Evolutionary conservation across 2,888 invertebrate species (phyloP), one percentile per base, ranked within the genome.

Genomic region (Entomobrya multifasciata): DNA sequence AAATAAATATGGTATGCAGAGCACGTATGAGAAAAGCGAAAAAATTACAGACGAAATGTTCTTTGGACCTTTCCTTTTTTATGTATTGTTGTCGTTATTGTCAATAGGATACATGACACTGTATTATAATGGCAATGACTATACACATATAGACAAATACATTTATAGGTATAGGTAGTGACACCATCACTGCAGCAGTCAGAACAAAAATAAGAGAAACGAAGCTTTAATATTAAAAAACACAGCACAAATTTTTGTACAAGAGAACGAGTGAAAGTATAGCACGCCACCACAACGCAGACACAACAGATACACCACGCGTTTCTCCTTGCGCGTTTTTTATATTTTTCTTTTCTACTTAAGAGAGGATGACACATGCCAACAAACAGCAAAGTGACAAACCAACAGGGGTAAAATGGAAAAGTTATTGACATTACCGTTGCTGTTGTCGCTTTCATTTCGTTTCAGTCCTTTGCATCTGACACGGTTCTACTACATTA

Each of bases 401-500:
- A 82, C 82, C 74, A 82, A 82, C 82, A 82, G 74, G 82, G 74
- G 74, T 82, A 82, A 82, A 82, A 82, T 82, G 82, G 82, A 74
- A 82, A 82, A 82, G 82, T 82, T 82, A 82, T 82, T 82, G 82
- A 82, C 82, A 82, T 82, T 74, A 62, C 74, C 55, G 82, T 60
- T 74, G 74, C 82, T 82, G 74, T 62, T 82, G 82, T 82, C 82
- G 82, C 82, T 74, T 76, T 82, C 82, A 76, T 87, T 82, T 82
- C 57, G 55, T 83, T 79, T 87, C 79, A 79, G 70, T 79, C 27
- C 76, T 79, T 86, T 88, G 88, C 88, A 88, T 88, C 86, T 86
- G 88, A 88, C 88, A 88, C 83, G 84, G 80, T 88, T 86, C 80
- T 72, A n/a, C n/a, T n/a, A 76, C 77, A 80, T 83, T 87, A 88